phyloP scores from a whole-genome alignment of 2,113 vertebrate genomes.

The Psittacara wagleri region DNA sequence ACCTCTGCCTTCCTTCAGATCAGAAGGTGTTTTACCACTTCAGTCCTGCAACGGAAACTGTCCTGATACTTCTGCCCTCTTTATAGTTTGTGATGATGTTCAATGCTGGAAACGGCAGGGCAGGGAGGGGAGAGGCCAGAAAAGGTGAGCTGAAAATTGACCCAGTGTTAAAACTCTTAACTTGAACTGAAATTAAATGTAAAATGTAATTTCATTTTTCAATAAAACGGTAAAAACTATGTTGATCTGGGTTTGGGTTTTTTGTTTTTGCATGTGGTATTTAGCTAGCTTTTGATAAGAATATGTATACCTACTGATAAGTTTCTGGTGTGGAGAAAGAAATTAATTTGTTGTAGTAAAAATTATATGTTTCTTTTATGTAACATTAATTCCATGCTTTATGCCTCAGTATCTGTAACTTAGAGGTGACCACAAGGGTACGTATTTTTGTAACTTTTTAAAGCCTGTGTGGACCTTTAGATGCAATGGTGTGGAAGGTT shows the following conservation, averaged over 20 bases:
- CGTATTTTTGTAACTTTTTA: background rate
- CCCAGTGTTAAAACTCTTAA: background rate
- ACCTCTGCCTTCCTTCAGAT: background rate
- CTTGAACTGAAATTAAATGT: background rate
- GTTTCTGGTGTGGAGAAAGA: too few species aligned
- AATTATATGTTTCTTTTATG: background rate
- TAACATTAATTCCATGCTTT: background rate
- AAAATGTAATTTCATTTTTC: background rate
- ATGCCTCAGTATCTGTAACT: background rate
- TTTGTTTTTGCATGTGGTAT: background rate
- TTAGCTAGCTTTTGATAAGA: background rate
- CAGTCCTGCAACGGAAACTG: background rate
- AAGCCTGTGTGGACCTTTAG: background rate
- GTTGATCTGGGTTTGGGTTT: background rate
- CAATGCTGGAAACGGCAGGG: accelerated
- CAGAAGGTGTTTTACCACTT: accelerated
- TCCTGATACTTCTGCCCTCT: background rate
- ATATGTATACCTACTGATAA: background rate
- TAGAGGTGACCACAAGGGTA: background rate
- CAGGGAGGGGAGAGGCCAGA: accelerated
- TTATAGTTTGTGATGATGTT: accelerated
- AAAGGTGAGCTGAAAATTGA: background rate
- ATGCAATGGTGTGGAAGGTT: too few species aligned
- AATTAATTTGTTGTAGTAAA: background rate
- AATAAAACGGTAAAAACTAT: background rate